Evolutionary conservation across 2,113 vertebrate species (phyloP), one percentile per base, ranked within the genome.

Genomic region (Spea bombifrons): DNA sequence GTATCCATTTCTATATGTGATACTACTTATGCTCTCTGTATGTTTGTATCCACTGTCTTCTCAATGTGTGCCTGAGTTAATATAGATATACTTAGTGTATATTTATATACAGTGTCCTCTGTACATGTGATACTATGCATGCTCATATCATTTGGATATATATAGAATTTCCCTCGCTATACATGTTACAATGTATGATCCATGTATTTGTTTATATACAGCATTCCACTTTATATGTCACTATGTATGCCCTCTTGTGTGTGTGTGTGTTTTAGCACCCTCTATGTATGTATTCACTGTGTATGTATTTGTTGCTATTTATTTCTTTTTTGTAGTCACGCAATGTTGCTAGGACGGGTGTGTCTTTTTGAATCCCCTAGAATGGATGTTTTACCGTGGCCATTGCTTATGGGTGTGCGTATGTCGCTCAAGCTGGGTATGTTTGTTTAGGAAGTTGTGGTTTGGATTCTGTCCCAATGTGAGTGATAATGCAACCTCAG

Each of bases 371-470:
- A 47, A 45, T 47, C 66, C 4, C 15, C 43, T 48, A 47, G 44
- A 15, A 47, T 47, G 46, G 66, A 45, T 47, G 66, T 68, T 13
- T 48, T 10, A 12, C 44, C 5, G 66, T 47, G 66, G 46, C 44
- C 45, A 12, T 47, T 46, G 4, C 30, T 48, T 48, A 48, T 10
- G 1, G 66, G 45, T 45, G 12, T 68, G 66, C 55, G 5, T 68
- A 48, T 15, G 8, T 68, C 45, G 48, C 10, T 47, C 13, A 48
- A 64, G 13, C 15, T 30, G 46, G 48, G 44, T 68, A 5, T 66
- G 5, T 66, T 66, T 68, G 66, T 68, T 68, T 68, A 68, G 66
- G 66, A 68, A 68, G 66, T 47, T 68, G 66, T 44, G 45, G 44
- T 48, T 68, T 10, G 46, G 44, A 48, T 30, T 64, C 45, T 47